Conservation (phyloP, 2,113 vertebrate genomes). For the Oncorhynchus kisutch region DNA sequence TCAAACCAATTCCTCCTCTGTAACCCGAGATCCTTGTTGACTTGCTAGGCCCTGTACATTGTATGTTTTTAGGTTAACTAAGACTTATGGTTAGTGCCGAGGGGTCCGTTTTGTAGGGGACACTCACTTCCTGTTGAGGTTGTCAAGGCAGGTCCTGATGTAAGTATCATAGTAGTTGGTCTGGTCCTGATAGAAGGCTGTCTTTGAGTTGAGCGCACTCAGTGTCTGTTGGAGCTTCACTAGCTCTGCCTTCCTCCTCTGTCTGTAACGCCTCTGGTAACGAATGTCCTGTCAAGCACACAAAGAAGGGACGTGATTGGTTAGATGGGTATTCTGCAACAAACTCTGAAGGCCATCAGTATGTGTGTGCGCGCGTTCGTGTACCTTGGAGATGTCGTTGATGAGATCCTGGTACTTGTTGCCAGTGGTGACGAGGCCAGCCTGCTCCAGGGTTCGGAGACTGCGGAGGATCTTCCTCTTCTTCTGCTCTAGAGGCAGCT, state of each 20-base stretch:
- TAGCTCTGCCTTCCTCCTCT: conserved; percentile 91
- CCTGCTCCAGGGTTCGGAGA: conserved; percentile 88
- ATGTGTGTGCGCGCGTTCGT: too few relatives aligned
- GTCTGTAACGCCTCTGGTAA: conserved; percentile 93
- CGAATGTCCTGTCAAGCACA: conserved; percentile 85
- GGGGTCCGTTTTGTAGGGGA: not conserved
- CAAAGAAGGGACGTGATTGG: not conserved
- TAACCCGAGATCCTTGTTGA: too few relatives aligned
- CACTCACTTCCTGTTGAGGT: conserved; percentile 91
- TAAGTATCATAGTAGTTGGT: conserved; percentile 97
- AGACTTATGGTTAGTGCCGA: too few relatives aligned
- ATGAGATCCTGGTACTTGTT: conserved; percentile 94
- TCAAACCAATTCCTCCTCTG: not conserved
- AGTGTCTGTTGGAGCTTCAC: conserved; percentile 94
- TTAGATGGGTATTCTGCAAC: too few relatives aligned
- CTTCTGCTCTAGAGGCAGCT: conserved; percentile 94
- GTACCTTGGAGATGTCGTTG: conserved; percentile 94
- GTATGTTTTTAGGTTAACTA: too few relatives aligned
- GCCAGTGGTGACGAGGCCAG: conserved; percentile 74
- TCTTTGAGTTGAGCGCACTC: conserved; percentile 91
- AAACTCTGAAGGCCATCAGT: too few relatives aligned
- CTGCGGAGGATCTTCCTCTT: conserved; percentile 96
- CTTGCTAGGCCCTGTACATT: too few relatives aligned
- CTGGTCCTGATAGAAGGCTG: conserved; percentile 92
- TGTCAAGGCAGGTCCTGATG: conserved; percentile 97